Conservation (phyloP, 2,113 vertebrate species). For the Hydropotes inermis region DNA sequence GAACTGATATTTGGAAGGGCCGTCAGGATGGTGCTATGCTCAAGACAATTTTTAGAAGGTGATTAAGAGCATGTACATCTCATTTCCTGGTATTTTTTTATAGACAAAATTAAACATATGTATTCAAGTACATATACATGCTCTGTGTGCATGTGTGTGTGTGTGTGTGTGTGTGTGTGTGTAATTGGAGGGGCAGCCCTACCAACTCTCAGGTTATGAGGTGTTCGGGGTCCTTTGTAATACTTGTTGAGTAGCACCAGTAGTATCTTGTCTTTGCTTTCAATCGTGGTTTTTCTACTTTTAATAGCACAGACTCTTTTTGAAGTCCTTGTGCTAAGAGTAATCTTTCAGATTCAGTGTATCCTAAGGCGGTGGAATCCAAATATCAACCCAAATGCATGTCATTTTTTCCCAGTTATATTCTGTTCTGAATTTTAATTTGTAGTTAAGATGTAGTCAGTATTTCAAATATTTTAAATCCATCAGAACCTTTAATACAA, state of each 20-base stretch:
- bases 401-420: background rate
- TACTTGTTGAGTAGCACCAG: background rate
- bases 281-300: background rate
- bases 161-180: background rate
- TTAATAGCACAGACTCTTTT: background rate
- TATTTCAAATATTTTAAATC: background rate
- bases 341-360: background rate
- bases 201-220: background rate
- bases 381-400: background rate
- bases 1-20: background rate
- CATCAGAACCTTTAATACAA: background rate
- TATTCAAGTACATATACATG: background rate
- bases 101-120: background rate
- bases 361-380: background rate
- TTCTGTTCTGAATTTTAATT: background rate
- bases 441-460: background rate
- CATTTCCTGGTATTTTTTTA: background rate
- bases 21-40: background rate
- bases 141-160: background rate
- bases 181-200: background rate
- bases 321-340: background rate
- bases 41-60: background rate
- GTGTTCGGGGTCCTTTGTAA: background rate
- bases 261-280: background rate
- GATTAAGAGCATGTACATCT: background rate